These are phyloP conservation scores for Pterocles orientalis DNA, from an alignment of 2,113 vertebrate species.

Conservation along the genomic window DNA sequence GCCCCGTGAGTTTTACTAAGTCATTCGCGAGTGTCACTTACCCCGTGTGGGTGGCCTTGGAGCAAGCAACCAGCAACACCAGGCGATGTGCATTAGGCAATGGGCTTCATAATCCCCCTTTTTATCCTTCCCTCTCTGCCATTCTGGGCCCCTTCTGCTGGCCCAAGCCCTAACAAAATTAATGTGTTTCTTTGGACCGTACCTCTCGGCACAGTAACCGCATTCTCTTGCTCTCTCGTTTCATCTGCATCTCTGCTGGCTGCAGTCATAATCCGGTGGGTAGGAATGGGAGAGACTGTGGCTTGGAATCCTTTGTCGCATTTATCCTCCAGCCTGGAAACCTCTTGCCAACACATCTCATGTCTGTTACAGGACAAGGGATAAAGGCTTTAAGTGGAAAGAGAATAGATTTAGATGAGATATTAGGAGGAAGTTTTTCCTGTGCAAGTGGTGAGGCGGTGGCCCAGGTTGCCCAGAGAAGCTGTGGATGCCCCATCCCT, in stretches of 20 bases:
- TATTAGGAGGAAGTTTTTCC: too few relatives aligned
- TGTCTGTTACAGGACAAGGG: not conserved
- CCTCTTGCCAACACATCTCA: not conserved
- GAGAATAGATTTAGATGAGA: too few relatives aligned
- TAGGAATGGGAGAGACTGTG: not conserved
- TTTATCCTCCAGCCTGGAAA: not conserved
- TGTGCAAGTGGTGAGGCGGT: too few relatives aligned
- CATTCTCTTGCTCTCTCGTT: not conserved
- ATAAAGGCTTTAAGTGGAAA: too few relatives aligned
- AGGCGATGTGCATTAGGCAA: not conserved
- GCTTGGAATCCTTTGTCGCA: slow-evolving; percentile 6
- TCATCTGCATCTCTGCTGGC: slow-evolving; percentile 19
- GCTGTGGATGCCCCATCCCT: too few relatives aligned
- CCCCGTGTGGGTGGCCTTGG: not conserved
- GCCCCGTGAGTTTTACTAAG: not conserved
- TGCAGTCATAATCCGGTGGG: not conserved
- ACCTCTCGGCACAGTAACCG: not conserved
- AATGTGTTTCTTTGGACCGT: not conserved
- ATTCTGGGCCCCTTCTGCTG: not conserved
- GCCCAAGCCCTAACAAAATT: not conserved
- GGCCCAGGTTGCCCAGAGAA: too few relatives aligned
- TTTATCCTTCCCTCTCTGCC: not conserved
- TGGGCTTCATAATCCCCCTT: not conserved
- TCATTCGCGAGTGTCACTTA: not conserved
- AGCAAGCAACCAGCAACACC: not conserved